Base-by-base conservation (phyloP, 2,797 vertebrate species). In the Leucoraja ocellata region DNA sequence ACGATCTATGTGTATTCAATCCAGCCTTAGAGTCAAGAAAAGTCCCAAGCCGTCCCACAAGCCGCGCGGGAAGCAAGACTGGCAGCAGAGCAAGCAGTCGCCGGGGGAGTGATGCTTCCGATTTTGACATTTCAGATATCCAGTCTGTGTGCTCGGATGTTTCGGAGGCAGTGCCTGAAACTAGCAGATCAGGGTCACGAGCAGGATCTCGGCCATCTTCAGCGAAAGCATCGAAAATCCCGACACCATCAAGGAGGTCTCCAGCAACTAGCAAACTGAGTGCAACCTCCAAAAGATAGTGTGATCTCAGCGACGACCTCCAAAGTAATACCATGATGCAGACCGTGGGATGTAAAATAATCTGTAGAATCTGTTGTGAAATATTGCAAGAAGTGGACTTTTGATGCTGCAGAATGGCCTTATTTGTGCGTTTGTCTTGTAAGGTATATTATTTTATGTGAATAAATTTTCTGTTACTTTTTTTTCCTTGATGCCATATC, bases 41-140 rank as follows among this genome's bases (percentile, higher is more conserved):
- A 96, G 97, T 96, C 93, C 96, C 96, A 83, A 99, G 98, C 95
- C 95, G 97, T 74, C 96, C 97, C 0, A 96, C 96, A 54, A 97
- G 97, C 94, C 97, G 97, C 94, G 97, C 98, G 0, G 99, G 98
- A 95, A 99, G 99, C 95, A 99, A 99, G 96, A 98, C 99, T 0
- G 98, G 99, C 32, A 99, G 99, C 93, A 96, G 98, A 94, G 98
- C 98, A 65, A 99, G 99, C 95, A 99, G 99, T 94, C 98, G 98
- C 93, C 96, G 99, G 90, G 99, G 98, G 93, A 99, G 98, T 0
- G 99, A 99, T 0, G 99, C 98, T 0, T 99, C 99, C 0, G 99
- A 99, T 96, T 99, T 99, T 94, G 99, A 99, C 96, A 99, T 99
- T 96, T 99, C 98, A 0, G 99, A 99, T 95, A 99, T 99, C 95